Conservation (phyloP, 2,113 vertebrate genomes). For the Chionis minor region DNA sequence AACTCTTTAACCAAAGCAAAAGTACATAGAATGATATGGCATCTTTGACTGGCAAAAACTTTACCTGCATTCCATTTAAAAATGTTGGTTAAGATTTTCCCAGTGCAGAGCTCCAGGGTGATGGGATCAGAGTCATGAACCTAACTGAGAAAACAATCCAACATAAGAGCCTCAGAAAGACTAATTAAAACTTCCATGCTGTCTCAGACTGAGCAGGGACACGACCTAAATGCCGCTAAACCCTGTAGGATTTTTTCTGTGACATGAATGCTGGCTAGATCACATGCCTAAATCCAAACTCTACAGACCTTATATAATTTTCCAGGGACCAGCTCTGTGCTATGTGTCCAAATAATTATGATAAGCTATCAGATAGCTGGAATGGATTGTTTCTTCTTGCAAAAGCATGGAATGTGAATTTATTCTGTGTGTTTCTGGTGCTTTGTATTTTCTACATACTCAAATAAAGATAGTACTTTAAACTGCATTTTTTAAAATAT, state of each 20-base stretch:
- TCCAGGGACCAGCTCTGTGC: background rate
- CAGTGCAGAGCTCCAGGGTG: background rate
- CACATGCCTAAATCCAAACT: background rate
- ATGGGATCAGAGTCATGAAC: background rate
- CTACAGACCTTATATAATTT: constrained; percentile 5
- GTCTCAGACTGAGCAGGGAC: background rate
- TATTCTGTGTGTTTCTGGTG: background rate
- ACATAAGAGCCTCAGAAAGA: background rate
- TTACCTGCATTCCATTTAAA: background rate
- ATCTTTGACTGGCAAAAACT: background rate
- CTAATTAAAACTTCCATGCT: background rate
- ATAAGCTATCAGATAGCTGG: constrained; percentile 26
- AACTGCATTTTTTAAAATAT: background rate
- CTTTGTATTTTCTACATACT: background rate
- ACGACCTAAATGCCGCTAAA: constrained; percentile 16
- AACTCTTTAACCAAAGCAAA: background rate
- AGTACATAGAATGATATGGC: background rate
- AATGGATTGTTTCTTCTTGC: background rate
- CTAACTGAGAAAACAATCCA: background rate
- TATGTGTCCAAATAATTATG: constrained; percentile 49
- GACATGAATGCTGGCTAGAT: background rate
- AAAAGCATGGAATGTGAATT: background rate
- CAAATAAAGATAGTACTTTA: background rate
- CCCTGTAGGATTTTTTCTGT: background rate
- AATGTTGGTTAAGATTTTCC: background rate